Percentiles rank a stretch among this genome's conserved stretches.
Conservation (phyloP, 2,113 vertebrate species). For the Pachyramphus minor region DNA sequence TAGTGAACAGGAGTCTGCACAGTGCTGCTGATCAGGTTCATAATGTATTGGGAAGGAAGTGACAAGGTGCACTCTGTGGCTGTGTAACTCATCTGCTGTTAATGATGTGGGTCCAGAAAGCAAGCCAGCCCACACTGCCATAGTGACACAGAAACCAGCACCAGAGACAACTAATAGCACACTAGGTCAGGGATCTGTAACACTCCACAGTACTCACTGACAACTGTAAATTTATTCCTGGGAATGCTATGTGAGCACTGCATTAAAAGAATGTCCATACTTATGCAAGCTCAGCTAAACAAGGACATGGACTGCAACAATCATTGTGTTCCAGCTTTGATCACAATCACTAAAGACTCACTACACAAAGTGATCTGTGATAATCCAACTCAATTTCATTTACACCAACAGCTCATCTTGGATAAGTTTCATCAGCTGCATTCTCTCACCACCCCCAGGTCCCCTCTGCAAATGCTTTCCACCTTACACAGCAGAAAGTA, state of each 20-base stretch:
- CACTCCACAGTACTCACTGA: not conserved
- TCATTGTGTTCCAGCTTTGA: not conserved
- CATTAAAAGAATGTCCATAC: accelerated
- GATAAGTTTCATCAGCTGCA: not conserved
- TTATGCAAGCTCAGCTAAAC: not conserved
- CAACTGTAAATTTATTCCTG: not conserved
- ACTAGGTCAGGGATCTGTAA: not conserved
- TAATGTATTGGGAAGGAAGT: not conserved
- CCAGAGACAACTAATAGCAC: not conserved
- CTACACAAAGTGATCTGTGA: not conserved
- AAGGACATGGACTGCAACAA: not conserved
- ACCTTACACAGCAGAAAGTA: not conserved
- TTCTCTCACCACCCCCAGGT: not conserved
- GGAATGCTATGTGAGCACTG: accelerated
- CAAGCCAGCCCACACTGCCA: not conserved
- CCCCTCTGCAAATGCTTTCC: not conserved
- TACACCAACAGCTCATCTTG: not conserved
- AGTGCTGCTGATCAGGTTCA: not conserved
- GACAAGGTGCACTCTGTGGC: not conserved
- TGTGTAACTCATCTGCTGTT: not conserved
- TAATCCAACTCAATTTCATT: not conserved
- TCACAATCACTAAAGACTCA: not conserved
- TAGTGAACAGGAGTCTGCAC: not conserved
- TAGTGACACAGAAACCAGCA: not conserved
- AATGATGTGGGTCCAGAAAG: not conserved